phyloP scores from a whole-genome alignment of 2,888 invertebrate species.

The Nephrotoma flavescens region DNA sequence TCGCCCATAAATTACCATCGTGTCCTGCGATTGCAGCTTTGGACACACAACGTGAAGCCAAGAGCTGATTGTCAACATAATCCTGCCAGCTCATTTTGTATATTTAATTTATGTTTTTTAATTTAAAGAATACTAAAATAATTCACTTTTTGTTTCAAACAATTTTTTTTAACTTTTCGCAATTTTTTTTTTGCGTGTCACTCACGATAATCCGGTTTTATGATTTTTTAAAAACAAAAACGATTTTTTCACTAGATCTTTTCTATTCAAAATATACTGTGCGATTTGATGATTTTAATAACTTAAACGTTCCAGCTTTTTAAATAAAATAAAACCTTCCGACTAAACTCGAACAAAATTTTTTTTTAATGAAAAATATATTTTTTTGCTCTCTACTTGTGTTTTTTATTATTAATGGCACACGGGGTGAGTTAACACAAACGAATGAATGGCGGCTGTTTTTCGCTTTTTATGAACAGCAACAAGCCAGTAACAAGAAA shows the following conservation, averaged over 20 bases:
- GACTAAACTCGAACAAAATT: background rate
- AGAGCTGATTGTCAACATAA: slow-evolving; percentile 93
- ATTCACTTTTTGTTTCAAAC: background rate
- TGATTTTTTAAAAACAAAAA: background rate
- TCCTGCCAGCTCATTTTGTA: slow-evolving; percentile 92
- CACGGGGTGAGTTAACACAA: slow-evolving; percentile 8
- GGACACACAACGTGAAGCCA: slow-evolving; percentile 87
- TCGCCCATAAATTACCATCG: slow-evolving; percentile 91
- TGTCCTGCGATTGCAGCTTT: slow-evolving; percentile 91
- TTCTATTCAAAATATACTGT: background rate
- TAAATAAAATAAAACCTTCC: background rate
- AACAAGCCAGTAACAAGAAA: background rate
- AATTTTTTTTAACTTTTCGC: background rate
- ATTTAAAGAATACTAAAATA: slow-evolving; percentile 4
- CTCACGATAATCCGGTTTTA: slow-evolving; percentile 5
- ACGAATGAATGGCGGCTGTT: slow-evolving; percentile 6
- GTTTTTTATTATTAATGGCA: background rate
- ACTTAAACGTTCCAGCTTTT: background rate
- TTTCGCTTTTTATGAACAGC: slow-evolving; percentile 1
- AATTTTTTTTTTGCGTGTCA: slow-evolving; percentile 1
- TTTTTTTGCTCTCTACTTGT: background rate
- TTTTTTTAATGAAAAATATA: background rate
- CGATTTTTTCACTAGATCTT: background rate
- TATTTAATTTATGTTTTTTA: slow-evolving; percentile 13
- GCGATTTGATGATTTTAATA: background rate